phyloP scores from a whole-genome alignment of 2,888 invertebrate species.

The Megalurothrips usitatus region DNA sequence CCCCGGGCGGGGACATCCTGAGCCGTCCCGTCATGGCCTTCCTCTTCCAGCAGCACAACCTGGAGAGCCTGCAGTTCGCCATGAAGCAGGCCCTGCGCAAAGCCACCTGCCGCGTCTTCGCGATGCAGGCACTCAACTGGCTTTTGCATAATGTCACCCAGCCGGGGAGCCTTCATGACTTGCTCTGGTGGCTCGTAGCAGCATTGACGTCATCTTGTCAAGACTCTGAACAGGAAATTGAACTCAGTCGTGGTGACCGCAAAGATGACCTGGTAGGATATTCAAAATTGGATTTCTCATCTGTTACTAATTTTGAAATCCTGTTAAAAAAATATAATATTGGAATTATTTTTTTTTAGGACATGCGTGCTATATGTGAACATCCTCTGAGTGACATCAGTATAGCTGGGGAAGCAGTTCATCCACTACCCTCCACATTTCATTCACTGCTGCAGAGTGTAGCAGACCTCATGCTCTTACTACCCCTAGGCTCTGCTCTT shows the following conservation, averaged over 20 bases:
- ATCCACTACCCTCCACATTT: slow-evolving; percentile 61
- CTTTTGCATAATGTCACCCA: slow-evolving; percentile 85
- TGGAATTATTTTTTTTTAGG: too few relatives aligned
- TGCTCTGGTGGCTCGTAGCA: slow-evolving; percentile 94
- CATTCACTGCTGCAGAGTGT: slow-evolving; percentile 86
- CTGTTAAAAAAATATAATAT: too few relatives aligned
- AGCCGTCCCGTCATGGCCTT: slow-evolving; percentile 83
- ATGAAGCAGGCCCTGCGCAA: slow-evolving; percentile 80
- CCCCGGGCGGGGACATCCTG: slow-evolving; percentile 51
- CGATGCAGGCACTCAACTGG: slow-evolving; percentile 92
- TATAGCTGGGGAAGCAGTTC: slow-evolving; percentile 57
- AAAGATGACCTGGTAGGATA: slow-evolving; percentile 46
- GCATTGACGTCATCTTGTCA: slow-evolving; percentile 60
- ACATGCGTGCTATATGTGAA: slow-evolving; percentile 59
- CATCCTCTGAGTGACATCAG: slow-evolving; percentile 76
- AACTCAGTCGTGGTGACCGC: slow-evolving; percentile 51
- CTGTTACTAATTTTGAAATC: too few relatives aligned
- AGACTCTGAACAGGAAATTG: slow-evolving; percentile 50
- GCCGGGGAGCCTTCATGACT: slow-evolving; percentile 85
- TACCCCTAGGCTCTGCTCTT: slow-evolving; percentile 81
- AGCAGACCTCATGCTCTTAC: slow-evolving; percentile 82
- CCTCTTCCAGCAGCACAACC: slow-evolving; percentile 77
- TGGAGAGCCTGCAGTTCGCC: slow-evolving; percentile 74
- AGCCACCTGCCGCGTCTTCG: slow-evolving; percentile 65
- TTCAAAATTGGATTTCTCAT: neutral